Evolutionary conservation across 2,113 vertebrate species (phyloP).

Genomic region (Anser cygnoides): DNA sequence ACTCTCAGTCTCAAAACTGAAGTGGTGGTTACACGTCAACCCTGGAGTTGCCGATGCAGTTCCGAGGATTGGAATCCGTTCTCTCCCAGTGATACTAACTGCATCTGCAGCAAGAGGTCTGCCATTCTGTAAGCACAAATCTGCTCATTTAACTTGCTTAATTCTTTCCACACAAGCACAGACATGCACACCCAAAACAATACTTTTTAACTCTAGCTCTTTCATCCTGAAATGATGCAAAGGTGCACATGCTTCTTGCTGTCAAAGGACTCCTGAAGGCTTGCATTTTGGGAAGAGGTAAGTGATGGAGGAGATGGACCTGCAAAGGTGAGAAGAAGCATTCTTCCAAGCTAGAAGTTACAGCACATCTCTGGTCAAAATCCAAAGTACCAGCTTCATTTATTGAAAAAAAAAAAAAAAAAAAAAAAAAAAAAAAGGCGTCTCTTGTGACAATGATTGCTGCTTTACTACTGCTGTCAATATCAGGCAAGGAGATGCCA

Average conservation of each 20-base stretch:
- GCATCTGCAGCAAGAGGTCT: not conserved
- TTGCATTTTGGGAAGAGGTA: conserved; percentile 21
- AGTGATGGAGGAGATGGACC: not conserved
- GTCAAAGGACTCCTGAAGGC: not conserved
- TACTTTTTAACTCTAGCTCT: not conserved
- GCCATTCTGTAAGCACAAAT: accelerated
- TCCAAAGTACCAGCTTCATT: not conserved
- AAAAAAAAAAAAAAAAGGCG: not conserved
- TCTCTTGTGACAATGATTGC: not conserved
- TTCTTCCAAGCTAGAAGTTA: not conserved
- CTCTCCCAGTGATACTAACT: not conserved
- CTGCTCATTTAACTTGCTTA: not conserved
- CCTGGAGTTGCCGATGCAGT: not conserved
- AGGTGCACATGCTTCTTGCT: not conserved
- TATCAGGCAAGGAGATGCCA: not conserved
- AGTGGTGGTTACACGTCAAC: not conserved
- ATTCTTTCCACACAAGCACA: not conserved
- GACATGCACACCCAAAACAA: not conserved
- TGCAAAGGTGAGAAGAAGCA: not conserved
- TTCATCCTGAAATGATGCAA: not conserved
- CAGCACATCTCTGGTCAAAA: not conserved
- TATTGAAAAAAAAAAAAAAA: not conserved
- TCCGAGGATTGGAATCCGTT: not conserved
- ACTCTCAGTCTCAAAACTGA: not conserved
- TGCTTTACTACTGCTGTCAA: not conserved